A percentile compares a stretch with the other conserved stretches of the same genome.
Conservation (phyloP, 2,888 invertebrate genomes). For the Amphipoea oculea region DNA sequence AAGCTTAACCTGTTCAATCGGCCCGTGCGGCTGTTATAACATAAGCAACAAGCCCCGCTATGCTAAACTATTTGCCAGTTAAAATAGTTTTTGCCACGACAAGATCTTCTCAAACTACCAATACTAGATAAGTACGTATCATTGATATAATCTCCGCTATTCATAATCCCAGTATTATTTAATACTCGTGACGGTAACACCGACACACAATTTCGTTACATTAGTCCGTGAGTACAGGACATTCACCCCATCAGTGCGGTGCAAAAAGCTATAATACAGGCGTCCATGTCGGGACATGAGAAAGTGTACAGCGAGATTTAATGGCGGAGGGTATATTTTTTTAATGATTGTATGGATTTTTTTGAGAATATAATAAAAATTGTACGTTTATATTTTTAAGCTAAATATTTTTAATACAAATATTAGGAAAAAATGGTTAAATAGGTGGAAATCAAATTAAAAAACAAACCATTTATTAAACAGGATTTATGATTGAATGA, state of each 20-base stretch:
- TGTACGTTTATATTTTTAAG: not conserved
- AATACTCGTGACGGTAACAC: constrained; percentile 51
- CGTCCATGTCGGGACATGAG: constrained; percentile 65
- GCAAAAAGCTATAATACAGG: constrained; percentile 68
- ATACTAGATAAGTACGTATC: constrained; percentile 6
- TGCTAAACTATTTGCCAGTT: not conserved
- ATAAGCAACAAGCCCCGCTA: not conserved
- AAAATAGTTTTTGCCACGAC: not conserved
- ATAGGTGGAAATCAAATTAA: not conserved
- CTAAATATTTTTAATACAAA: not conserved
- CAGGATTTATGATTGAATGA: not conserved
- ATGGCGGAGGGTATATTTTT: not conserved
- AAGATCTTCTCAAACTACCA: constrained; percentile 1
- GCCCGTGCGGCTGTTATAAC: not conserved
- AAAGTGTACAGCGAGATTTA: constrained; percentile 14
- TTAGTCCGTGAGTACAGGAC: constrained; percentile 68
- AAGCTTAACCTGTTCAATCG: not conserved
- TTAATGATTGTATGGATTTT: not conserved
- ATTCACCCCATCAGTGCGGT: constrained; percentile 70
- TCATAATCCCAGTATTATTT: constrained; percentile 53
- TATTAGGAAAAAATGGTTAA: not conserved
- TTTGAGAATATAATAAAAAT: not conserved
- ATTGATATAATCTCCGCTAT: constrained; percentile 32
- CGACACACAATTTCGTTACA: constrained; percentile 63
- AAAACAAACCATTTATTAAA: not conserved